Conservation (phyloP, 2,888 invertebrate species). For the Agrochola litura region DNA sequence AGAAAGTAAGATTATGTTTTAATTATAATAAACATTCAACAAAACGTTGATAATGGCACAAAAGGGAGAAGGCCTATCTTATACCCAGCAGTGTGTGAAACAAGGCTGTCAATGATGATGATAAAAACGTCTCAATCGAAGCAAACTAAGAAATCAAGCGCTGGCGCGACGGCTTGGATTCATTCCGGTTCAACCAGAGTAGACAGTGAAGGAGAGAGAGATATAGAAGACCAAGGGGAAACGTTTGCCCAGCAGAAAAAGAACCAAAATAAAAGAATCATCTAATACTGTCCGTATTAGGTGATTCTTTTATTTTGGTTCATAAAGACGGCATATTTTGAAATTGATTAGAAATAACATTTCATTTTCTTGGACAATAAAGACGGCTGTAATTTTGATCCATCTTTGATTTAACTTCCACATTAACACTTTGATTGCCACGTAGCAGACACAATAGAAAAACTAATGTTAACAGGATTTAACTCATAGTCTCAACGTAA, state of each 20-base stretch:
- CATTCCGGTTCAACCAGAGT: neutral
- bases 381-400: neutral
- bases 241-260: too few relatives aligned
- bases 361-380: neutral
- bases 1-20: neutral
- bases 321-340: too few relatives aligned
- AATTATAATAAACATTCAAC: too few relatives aligned
- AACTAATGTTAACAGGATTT: neutral
- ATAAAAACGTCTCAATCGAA: neutral
- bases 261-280: too few relatives aligned
- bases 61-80: neutral
- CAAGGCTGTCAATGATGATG: neutral
- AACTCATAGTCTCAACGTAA: neutral
- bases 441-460: too few relatives aligned
- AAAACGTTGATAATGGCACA: neutral
- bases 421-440: neutral
- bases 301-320: neutral
- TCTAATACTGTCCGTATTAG: too few relatives aligned
- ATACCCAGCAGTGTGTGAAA: neutral
- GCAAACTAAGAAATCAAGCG: neutral
- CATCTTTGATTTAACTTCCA: neutral
- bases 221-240: too few relatives aligned
- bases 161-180: neutral
- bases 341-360: neutral
- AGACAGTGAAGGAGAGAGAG: neutral